Evolutionary conservation across 1,140 invertebrate genomes (phyloP).

Genomic region (Oscheius sp.): DNA sequence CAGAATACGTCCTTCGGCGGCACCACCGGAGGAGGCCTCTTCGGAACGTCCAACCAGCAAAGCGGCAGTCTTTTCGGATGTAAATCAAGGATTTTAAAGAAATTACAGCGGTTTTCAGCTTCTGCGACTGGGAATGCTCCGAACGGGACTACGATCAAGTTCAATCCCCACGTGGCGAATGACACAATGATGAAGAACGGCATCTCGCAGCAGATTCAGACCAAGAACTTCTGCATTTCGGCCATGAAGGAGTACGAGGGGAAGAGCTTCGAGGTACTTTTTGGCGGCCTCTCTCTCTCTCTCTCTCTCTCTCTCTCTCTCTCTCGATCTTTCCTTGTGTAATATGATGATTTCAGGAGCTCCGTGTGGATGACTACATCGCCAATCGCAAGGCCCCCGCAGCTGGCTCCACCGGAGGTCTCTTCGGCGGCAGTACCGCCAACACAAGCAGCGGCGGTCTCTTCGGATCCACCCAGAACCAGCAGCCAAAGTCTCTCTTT

Average conservation of each 20-base stretch:
- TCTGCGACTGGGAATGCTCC: neutral
- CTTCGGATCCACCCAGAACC: constrained; percentile 12
- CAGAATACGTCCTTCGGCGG: too few relatives aligned
- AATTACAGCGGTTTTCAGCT: too few relatives aligned
- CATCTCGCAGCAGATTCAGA: constrained; percentile 22
- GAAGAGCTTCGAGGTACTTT: constrained; percentile 33
- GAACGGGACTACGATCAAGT: constrained; percentile 34
- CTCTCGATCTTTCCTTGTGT: neutral
- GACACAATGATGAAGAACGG: constrained; percentile 39
- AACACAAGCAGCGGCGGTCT: constrained; percentile 8
- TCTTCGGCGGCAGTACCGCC: constrained; percentile 25
- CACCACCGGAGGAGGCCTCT: neutral
- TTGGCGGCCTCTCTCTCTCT: neutral
- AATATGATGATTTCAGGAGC: constrained; percentile 67
- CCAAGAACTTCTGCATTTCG: constrained; percentile 40
- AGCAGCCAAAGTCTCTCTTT: constrained; percentile 15
- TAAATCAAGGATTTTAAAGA: neutral
- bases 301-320: neutral
- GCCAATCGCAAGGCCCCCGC: constrained; percentile 77
- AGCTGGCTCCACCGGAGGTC: constrained; percentile 24
- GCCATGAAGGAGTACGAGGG: constrained; percentile 35
- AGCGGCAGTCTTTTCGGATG: neutral
- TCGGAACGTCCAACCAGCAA: neutral
- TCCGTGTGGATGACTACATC: constrained; percentile 86
- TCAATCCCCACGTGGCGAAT: constrained; percentile 6